phyloP scores from a whole-genome alignment of 1,140 invertebrate species.

The Agraylea sexmaculata region DNA sequence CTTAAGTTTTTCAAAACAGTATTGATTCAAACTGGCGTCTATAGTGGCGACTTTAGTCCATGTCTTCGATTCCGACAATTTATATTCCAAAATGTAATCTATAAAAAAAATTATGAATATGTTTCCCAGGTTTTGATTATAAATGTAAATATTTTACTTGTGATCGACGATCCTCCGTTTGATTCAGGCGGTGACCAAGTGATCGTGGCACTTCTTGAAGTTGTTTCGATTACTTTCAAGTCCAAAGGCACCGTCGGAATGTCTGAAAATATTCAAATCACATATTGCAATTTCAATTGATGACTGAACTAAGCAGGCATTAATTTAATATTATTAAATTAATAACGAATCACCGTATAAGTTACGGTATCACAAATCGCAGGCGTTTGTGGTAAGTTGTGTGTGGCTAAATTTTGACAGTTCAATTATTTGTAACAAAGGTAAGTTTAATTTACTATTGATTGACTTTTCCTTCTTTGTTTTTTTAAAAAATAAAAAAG shows the following conservation, averaged over 20 bases:
- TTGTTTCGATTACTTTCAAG: constrained; percentile 64
- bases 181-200: constrained; percentile 75
- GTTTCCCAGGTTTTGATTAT: constrained; percentile 6
- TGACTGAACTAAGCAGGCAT: no score
- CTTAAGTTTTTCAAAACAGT: constrained; percentile 76
- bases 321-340: no score
- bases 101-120: constrained; percentile 9
- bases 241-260: constrained; percentile 71
- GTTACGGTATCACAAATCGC: no score
- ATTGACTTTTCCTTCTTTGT: no score
- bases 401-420: no score
- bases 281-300: no score
- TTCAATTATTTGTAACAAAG: no score
- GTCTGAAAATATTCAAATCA: no score
- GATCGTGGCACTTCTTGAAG: constrained; percentile 73
- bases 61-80: constrained; percentile 52
- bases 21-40: constrained; percentile 61
- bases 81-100: constrained; percentile 92
- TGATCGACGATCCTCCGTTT: constrained; percentile 77
- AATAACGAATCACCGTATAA: no score
- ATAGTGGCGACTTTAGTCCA: constrained; percentile 88
- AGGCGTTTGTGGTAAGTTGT: no score
- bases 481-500: not conserved
- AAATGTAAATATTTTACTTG: constrained; percentile 43
- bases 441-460: no score